These are phyloP conservation scores for Dendroctonus valens DNA, from an alignment of 1,140 invertebrate genomes.

Conservation along the genomic window DNA sequence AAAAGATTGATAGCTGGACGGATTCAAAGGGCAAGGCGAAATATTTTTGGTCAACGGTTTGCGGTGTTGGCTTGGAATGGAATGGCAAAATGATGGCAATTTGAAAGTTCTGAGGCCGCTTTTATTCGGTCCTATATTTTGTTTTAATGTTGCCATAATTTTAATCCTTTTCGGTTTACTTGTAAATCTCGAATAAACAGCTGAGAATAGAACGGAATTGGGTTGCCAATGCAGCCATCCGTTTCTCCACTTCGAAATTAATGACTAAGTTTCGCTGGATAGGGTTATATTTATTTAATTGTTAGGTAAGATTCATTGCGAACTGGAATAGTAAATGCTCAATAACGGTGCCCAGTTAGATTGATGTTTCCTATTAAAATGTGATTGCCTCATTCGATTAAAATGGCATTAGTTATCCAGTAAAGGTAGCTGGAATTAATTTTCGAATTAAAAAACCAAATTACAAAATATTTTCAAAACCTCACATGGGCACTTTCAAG, in stretches of 20 bases:
- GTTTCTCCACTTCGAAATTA: neutral
- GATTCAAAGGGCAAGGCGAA: constrained; percentile 22
- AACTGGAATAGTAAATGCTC: no score
- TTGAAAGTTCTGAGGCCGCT: constrained; percentile 25
- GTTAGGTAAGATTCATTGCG: no score
- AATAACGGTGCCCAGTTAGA: no score
- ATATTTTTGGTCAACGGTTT: constrained; percentile 29
- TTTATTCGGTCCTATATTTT: constrained; percentile 26
- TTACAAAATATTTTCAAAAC: no score
- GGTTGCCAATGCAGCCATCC: neutral
- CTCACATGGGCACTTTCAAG: no score
- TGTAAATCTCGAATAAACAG: constrained; percentile 25
- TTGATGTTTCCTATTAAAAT: no score
- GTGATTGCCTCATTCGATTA: no score
- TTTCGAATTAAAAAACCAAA: no score
- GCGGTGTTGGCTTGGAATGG: constrained; percentile 9
- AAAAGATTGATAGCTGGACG: constrained; percentile 13
- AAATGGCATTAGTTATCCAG: no score
- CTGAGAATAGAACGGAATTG: constrained; percentile 4
- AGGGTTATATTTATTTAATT: no score
- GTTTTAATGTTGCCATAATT: constrained; percentile 29
- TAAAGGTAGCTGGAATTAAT: no score
- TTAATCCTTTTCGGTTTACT: constrained; percentile 15
- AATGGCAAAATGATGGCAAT: constrained; percentile 28
- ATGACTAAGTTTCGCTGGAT: neutral